Evolutionary conservation across 1,140 invertebrate genomes (phyloP).

Genomic region (Euwallacea similis): DNA sequence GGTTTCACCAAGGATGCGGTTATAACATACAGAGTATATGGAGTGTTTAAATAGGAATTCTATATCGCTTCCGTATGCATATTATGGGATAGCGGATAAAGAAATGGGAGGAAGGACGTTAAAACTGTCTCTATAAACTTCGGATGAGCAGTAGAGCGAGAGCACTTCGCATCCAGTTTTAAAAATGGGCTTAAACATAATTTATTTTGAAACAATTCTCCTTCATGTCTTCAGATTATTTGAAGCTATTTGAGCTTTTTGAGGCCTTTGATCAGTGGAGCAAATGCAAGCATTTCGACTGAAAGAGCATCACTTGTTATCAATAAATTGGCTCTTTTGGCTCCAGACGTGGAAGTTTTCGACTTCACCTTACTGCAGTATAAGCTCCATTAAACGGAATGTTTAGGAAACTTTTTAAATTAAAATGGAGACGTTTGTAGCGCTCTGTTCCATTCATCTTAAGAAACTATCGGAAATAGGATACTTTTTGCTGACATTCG

Average conservation of each 20-base stretch:
- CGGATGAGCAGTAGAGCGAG: background rate
- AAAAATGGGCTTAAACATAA: background rate
- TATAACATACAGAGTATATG: conserved; percentile 3
- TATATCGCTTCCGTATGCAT: conserved; percentile 5
- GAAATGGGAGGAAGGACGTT: background rate
- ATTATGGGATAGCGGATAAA: background rate
- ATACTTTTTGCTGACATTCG: no score
- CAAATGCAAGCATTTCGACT: conserved; percentile 2
- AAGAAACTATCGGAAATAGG: no score
- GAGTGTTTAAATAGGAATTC: conserved; percentile 5
- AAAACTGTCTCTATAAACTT: conserved; percentile 2
- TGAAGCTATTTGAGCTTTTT: background rate
- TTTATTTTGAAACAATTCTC: background rate
- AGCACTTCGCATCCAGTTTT: background rate
- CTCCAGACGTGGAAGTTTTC: background rate
- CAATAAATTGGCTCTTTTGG: background rate
- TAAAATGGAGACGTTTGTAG: no score
- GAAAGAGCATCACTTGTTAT: background rate
- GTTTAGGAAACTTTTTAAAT: no score
- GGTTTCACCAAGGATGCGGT: conserved; percentile 4
- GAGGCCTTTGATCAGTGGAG: background rate
- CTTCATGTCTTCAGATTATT: background rate
- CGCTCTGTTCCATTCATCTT: no score
- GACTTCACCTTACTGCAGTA: no score
- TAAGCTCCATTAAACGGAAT: no score